phyloP scores from a whole-genome alignment of 2,113 vertebrate genomes.

The Centropus unirufus region DNA sequence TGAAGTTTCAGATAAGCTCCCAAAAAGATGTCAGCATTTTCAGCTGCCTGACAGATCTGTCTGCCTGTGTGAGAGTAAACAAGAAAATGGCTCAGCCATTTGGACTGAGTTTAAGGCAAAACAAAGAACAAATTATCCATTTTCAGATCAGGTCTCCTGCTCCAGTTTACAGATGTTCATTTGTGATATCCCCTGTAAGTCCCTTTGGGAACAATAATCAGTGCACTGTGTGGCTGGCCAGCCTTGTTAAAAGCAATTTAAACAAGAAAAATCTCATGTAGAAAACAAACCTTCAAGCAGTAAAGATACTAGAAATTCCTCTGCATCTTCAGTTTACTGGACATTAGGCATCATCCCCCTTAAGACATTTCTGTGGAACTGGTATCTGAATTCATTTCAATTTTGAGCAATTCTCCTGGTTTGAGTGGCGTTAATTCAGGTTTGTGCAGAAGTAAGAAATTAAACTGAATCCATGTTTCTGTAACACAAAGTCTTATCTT shows the following conservation, averaged over 20 bases:
- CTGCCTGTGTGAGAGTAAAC: constrained; percentile 29
- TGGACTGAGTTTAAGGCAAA: constrained; percentile 40
- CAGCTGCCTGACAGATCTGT: constrained; percentile 48
- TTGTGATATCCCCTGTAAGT: background rate
- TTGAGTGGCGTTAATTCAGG: background rate
- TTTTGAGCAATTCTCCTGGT: background rate
- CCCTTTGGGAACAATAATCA: background rate
- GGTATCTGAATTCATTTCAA: background rate
- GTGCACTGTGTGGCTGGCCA: background rate
- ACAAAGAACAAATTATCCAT: constrained; percentile 2
- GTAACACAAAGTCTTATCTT: background rate
- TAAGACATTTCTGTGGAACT: background rate
- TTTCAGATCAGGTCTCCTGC: background rate
- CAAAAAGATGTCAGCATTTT: constrained; percentile 46
- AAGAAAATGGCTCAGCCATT: constrained; percentile 13
- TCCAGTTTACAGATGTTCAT: background rate
- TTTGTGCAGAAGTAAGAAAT: constrained; percentile 1
- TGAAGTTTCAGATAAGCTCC: constrained; percentile 51
- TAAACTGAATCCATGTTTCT: background rate
- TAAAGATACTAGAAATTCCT: background rate
- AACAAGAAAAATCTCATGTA: background rate
- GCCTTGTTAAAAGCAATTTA: background rate
- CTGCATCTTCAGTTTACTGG: background rate
- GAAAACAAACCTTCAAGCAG: background rate
- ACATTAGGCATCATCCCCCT: background rate